phyloP scores from a whole-genome alignment of 2,797 vertebrate species.

The Danio aesculapii region DNA sequence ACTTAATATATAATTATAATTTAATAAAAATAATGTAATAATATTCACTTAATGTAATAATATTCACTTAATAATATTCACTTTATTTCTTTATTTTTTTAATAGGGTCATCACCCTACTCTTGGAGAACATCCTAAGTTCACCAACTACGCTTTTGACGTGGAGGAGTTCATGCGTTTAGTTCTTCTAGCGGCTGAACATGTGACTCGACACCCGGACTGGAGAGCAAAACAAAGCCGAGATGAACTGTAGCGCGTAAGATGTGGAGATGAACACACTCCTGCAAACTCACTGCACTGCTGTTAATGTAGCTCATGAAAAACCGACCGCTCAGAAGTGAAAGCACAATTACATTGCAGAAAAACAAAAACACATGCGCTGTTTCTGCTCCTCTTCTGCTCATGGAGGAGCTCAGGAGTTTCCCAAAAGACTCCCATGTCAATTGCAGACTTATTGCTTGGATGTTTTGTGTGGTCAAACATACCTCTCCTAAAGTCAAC shows the following conservation, averaged over 20 bases:
- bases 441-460: not conserved
- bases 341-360: slow-evolving; percentile 6
- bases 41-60: not conserved
- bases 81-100: not conserved
- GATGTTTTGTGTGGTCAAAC: not conserved
- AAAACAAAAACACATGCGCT: not conserved
- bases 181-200: slow-evolving; percentile 87
- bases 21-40: not conserved
- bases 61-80: not conserved
- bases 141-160: slow-evolving; percentile 96
- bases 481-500: not conserved
- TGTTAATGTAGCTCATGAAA: not conserved
- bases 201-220: slow-evolving; percentile 85
- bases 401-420: not conserved
- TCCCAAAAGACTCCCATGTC: not conserved
- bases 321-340: not conserved
- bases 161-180: slow-evolving; percentile 91
- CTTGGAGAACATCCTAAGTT: slow-evolving; percentile 97
- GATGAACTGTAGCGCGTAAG: slow-evolving; percentile 84
- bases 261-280: slow-evolving; percentile 4
- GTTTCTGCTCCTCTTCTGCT: slow-evolving; percentile 1
- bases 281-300: not conserved
- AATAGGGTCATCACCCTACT: slow-evolving; percentile 95
- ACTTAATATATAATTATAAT: too few relatives aligned
- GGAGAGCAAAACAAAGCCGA: slow-evolving; percentile 76